A percentile compares a stretch with the other conserved stretches of the same genome.
Conservation (phyloP, 2,888 invertebrate species). For the Piscicola geometra region DNA sequence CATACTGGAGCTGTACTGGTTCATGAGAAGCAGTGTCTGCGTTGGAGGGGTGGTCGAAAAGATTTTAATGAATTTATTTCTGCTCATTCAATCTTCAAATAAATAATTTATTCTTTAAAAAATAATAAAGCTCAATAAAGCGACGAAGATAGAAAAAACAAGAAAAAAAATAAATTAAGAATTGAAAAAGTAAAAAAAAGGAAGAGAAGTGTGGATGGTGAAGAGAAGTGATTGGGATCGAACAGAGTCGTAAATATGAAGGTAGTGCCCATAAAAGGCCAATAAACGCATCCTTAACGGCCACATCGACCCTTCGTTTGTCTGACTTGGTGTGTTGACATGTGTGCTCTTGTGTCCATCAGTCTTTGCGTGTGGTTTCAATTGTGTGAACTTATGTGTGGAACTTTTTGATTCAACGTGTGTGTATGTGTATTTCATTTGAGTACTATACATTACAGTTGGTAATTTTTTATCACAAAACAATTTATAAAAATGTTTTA, state of each 20-base stretch:
- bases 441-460: no score
- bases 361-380: background rate
- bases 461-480: no score
- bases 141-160: no score
- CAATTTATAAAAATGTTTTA: no score
- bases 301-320: background rate
- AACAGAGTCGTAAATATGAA: background rate
- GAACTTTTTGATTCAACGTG: no score
- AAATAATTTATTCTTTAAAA: background rate
- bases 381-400: background rate
- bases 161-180: no score
- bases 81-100: background rate
- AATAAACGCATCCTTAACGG: background rate
- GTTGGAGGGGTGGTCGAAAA: no score
- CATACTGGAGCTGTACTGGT: conserved; percentile 73
- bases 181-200: no score
- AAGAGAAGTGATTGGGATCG: no score
- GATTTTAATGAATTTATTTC: no score
- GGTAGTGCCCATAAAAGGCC: background rate
- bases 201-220: no score
- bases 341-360: background rate
- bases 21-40: conserved; percentile 73
- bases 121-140: background rate
- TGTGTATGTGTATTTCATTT: no score
- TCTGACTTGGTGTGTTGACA: background rate